Conservation (phyloP, 2,888 invertebrate genomes). For the Drosophila emarginata region DNA sequence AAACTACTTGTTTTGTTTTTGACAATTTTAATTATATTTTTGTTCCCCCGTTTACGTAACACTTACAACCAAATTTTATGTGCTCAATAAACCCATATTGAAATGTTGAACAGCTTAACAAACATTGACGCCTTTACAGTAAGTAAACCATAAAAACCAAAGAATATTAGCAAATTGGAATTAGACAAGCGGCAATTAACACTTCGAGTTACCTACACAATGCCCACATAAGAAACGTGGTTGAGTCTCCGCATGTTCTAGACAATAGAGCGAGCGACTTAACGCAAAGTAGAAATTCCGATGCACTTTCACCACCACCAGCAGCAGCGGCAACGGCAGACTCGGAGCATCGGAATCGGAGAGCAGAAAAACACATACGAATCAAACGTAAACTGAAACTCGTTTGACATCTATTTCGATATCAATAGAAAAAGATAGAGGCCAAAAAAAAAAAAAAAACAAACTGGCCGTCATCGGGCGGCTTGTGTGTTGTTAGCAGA, state of each 20-base stretch:
- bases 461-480: conserved; percentile 36
- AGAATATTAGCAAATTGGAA: background rate
- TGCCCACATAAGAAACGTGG: background rate
- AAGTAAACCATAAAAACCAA: background rate
- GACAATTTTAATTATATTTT: background rate
- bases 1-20: background rate
- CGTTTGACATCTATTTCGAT: conserved; percentile 71
- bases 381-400: conserved; percentile 30
- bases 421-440: conserved; percentile 69
- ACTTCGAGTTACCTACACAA: background rate
- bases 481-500: conserved; percentile 54
- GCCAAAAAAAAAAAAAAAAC: conserved; percentile 55
- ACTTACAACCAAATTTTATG: background rate
- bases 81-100: background rate
- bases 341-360: background rate
- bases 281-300: conserved; percentile 51
- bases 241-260: background rate
- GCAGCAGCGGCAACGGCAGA: background rate
- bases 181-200: background rate
- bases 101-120: background rate
- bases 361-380: conserved; percentile 9
- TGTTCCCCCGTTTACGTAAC: too few species aligned
- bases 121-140: background rate
- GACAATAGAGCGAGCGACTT: background rate
- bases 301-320: conserved; percentile 65